Percentiles rank a stretch among this genome's conserved stretches.
These are phyloP conservation scores for Tetramorium parvispinum DNA, from an alignment of 1,140 invertebrate genomes.

Conservation along the genomic window DNA sequence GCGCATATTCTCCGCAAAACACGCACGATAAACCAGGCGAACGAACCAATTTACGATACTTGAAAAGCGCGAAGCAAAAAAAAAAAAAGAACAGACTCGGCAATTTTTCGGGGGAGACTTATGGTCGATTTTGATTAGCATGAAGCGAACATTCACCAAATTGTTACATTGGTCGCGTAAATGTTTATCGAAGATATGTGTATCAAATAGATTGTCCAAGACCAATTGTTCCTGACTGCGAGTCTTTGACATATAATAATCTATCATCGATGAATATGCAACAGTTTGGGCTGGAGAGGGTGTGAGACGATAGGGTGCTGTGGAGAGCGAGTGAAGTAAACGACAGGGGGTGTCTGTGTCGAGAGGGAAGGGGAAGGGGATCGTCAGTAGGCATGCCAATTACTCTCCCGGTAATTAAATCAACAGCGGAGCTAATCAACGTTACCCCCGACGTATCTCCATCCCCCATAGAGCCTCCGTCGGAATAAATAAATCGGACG, in stretches of 20 bases:
- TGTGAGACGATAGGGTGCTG: slow-evolving; percentile 58
- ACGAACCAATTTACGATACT: slow-evolving; percentile 48
- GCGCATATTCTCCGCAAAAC: slow-evolving; percentile 16
- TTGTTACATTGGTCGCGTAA: neutral
- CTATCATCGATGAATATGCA: slow-evolving; percentile 81
- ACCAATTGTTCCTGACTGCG: slow-evolving; percentile 30
- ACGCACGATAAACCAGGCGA: slow-evolving; percentile 62
- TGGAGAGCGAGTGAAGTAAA: slow-evolving; percentile 68
- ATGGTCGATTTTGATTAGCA: slow-evolving; percentile 9
- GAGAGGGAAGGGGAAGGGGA: slow-evolving; percentile 60
- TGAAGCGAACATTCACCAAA: neutral
- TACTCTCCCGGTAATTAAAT: slow-evolving; percentile 82
- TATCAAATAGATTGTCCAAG: slow-evolving; percentile 27
- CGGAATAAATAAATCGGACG: slow-evolving; percentile 78
- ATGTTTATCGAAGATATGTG: neutral
- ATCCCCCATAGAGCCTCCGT: slow-evolving; percentile 30
- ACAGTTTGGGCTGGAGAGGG: slow-evolving; percentile 66
- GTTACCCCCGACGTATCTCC: slow-evolving; percentile 60
- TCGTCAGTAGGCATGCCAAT: slow-evolving; percentile 79
- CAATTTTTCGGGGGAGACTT: slow-evolving; percentile 28
- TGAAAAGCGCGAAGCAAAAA: neutral
- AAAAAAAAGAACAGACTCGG: neutral
- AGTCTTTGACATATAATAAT: slow-evolving; percentile 76
- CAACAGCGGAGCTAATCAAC: slow-evolving; percentile 82
- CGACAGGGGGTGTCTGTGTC: slow-evolving; percentile 64